These are phyloP conservation scores for Goniozus legneri DNA, from an alignment of 1,140 invertebrate genomes.

Conservation along the genomic window DNA sequence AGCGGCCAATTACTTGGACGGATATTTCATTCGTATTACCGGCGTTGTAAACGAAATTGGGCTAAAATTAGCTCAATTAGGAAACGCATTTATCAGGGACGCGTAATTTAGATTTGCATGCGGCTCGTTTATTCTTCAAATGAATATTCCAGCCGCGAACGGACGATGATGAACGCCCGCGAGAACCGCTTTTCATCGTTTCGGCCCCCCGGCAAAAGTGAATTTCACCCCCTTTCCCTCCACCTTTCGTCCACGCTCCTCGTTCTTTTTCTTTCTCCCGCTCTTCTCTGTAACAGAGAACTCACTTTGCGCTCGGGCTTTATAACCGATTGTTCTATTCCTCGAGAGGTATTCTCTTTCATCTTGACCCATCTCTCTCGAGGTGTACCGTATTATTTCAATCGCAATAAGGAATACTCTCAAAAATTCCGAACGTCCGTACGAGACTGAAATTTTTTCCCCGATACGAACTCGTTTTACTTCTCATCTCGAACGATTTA, in stretches of 20 bases:
- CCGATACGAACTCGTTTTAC: conserved; percentile 6
- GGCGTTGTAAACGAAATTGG: neutral
- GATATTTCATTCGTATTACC: neutral
- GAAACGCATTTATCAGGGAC: neutral
- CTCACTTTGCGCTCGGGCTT: too few species aligned
- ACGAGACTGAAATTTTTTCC: too few species aligned
- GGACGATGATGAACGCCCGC: conserved; percentile 1
- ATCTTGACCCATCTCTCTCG: too few species aligned
- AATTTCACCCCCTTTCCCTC: neutral
- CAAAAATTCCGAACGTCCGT: too few species aligned
- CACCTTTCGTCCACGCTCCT: neutral
- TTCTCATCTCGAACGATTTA: neutral
- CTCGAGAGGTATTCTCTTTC: too few species aligned
- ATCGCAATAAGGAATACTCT: too few species aligned
- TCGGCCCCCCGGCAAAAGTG: too few species aligned
- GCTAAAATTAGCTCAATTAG: neutral
- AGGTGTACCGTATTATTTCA: too few species aligned
- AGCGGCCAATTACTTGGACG: too few species aligned
- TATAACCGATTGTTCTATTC: too few species aligned
- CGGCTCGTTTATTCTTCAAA: neutral
- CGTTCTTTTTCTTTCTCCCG: neutral
- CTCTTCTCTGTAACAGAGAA: too few species aligned
- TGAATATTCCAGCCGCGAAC: neutral
- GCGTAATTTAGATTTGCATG: neutral
- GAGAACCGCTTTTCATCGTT: neutral